Base-by-base conservation (phyloP, 2,113 vertebrate species). In the Cheirogaleus medius region DNA sequence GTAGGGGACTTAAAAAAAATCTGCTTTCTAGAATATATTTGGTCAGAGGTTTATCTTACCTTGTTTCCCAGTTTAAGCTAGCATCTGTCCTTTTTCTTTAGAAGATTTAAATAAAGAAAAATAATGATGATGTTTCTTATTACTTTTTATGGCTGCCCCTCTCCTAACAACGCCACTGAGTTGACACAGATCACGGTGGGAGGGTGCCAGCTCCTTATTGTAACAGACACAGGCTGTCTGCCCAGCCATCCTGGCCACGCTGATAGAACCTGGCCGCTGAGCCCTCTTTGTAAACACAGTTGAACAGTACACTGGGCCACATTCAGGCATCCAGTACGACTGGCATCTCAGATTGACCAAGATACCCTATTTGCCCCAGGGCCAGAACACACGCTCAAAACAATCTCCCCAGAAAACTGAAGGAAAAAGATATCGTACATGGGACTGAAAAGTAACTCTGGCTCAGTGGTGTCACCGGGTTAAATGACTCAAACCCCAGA, bases 311-410 rank as follows among this genome's bases (percentile, higher is more conserved):
- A 74, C 27, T 0, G 2, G 64, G 58, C n/a, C 39, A 60, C 8
- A 0, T 27, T 66, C 20, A 20, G 81, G 6, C 76, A 52, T 3
- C 71, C 20, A 44, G 82, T 37, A 71, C 14, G 29, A 13, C 6
- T 0, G 0, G 0, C 13, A 74, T 23, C 56, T 42, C 73, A 15
- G 56, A 84, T 10, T 3, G 44, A 23, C 1, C 0, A 0, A 49
- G 68, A 15, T 8, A 6, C 14, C 20, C 54, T 52, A 6, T 15
- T 5, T 89, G 44, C 34, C 17, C 37, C 29, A 25, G 66, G 91
- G 47, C 21, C 4, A 13, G 82, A 21, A 25, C 56, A 17, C 27
- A 63, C 47, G 21, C 9, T 8, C 56, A 47, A 86, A 58, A 47
- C 37, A 21, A 39, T 13, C 1, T 56, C 78, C 64, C 39, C 8